Percentiles rank a stretch among this genome's conserved stretches.
Evolutionary conservation across 1,140 invertebrate genomes (phyloP).

Genomic region (Scaptomyza hsui): DNA sequence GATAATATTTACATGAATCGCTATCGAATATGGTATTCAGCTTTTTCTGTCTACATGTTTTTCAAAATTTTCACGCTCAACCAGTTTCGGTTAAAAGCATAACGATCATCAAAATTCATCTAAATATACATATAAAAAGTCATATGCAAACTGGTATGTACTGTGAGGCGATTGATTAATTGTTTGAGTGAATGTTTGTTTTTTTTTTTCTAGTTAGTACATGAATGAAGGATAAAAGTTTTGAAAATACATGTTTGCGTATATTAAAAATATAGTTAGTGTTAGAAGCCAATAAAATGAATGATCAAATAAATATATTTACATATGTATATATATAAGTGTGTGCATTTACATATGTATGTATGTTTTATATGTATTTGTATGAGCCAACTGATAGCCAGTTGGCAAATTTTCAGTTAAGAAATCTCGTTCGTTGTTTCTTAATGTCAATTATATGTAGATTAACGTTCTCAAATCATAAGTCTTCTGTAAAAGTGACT

Average conservation of each 20-base stretch:
- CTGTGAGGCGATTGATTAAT: background rate
- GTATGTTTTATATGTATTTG: background rate
- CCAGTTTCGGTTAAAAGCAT: background rate
- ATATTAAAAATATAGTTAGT: conserved; percentile 27
- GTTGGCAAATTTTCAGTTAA: background rate
- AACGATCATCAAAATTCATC: background rate
- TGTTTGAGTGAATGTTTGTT: conserved; percentile 7
- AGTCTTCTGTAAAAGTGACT: background rate
- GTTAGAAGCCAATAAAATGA: conserved; percentile 27
- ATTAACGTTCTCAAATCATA: conserved; percentile 6
- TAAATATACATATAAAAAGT: conserved; percentile 1
- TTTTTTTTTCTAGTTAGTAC: conserved; percentile 34
- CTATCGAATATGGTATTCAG: no score
- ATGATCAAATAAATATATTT: conserved; percentile 30
- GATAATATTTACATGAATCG: no score
- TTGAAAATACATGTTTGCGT: conserved; percentile 4
- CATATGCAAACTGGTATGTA: conserved; percentile 16
- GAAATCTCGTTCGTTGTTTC: conserved; percentile 35
- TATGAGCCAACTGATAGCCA: conserved; percentile 8
- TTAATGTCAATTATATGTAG: conserved; percentile 50
- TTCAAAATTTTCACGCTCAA: no score
- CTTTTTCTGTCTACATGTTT: no score
- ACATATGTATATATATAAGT: conserved; percentile 24
- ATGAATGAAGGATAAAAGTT: conserved; percentile 24
- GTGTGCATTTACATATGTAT: conserved; percentile 32